Base-by-base conservation (phyloP, 2,888 invertebrate genomes). In the Ptychoptera contaminata region DNA sequence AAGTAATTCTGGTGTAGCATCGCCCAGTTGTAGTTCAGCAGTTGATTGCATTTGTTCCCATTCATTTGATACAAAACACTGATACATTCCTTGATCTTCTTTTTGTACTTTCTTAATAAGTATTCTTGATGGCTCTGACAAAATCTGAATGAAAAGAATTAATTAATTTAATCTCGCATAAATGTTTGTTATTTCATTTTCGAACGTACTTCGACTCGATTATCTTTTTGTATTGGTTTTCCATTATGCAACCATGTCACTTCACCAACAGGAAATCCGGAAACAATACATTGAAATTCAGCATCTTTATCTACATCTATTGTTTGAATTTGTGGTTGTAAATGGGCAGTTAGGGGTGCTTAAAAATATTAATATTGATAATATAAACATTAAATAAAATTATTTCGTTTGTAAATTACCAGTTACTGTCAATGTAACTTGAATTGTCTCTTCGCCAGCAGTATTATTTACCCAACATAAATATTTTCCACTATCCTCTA, bases 401-500 rank as follows among this genome's bases (percentile, higher is more conserved):
- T 11, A 34, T 38, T 43, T 30, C 29, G 15, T 44, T 14, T 32
- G 31, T 23, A 35, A 39, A 47, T 64, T 62, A 82, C 83, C 81
- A 62, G 82, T 83, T 48, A 88, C 82, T 52, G 77, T 76, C 49
- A 90, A 69, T 14, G 79, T 77, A 53, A 85, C 80, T 57, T 82
- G 76, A 39, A 82, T 77, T 37, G 79, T 79, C 59, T 85, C 83
- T 56, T 79, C 82, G 23, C 91, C 92, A 2, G 84, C 82, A 8
- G 85, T 82, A 63, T 92, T 93, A 68, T 88, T 90, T 46, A 87
- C 85, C 72, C 82, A 84, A 67, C 93, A 93, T 46, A 85, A 76
- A 67, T 90, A 91, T 54, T 82, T 77, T 42, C 91, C 92, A 46
- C 82, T 76, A 62, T 93, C 92, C 57, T 83, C 83, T 43, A 80